phyloP scores from a whole-genome alignment of 2,888 invertebrate genomes.

The Drosophila planitibia region DNA sequence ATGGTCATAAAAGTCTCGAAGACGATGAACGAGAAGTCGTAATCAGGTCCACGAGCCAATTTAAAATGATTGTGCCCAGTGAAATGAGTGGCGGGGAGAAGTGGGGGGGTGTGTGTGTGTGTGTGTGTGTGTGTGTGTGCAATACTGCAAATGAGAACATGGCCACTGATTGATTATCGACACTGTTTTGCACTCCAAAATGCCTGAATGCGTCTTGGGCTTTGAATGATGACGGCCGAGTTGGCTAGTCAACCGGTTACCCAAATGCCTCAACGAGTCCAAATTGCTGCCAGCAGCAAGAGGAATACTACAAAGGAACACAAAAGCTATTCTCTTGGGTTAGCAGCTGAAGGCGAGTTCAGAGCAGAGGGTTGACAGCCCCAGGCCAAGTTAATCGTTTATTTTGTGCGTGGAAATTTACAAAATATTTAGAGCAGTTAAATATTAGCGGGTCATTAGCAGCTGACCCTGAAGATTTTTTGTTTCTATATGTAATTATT shows the following conservation, averaged over 20 bases:
- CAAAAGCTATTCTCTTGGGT: not conserved
- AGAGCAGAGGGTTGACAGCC: not conserved
- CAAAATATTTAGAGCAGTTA: not conserved
- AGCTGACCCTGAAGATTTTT: not conserved
- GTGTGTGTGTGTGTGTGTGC: not conserved
- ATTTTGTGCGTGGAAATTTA: not conserved
- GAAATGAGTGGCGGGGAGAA: not conserved
- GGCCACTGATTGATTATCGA: constrained; percentile 72
- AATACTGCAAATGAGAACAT: constrained; percentile 12
- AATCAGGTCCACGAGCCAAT: constrained; percentile 18
- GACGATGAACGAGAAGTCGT: not conserved
- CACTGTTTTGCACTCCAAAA: constrained; percentile 68
- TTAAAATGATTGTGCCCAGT: constrained; percentile 9
- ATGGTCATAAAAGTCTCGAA: constrained; percentile 4
- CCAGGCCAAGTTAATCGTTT: not conserved
- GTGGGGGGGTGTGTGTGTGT: not conserved
- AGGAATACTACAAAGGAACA: not conserved
- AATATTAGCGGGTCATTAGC: too few species aligned
- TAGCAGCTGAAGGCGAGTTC: not conserved
- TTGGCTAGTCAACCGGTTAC: constrained; percentile 1
- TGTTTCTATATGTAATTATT: not conserved
- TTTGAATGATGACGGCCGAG: constrained; percentile 35
- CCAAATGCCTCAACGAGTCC: constrained; percentile 6
- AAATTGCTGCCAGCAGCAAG: constrained; percentile 4
- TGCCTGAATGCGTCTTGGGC: constrained; percentile 18